Evolutionary conservation across 2,113 vertebrate species (phyloP), one percentile per base, ranked within the genome.

Genomic region (Actenoides hombroni): DNA sequence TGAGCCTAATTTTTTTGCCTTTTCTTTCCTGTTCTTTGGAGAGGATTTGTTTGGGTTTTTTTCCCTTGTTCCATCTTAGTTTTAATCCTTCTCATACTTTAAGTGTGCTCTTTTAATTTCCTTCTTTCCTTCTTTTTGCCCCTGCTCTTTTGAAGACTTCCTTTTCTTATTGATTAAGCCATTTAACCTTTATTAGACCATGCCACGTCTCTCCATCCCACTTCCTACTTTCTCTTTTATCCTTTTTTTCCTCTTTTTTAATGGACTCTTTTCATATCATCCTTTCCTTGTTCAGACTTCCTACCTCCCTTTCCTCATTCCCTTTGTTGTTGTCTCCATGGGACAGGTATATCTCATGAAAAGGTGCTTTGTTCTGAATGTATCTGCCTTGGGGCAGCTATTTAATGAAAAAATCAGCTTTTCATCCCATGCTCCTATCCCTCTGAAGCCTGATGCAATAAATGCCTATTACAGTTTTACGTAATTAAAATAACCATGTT

Each of bases 401-500:
- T 95, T 93, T 97, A 96, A 95, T 96, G 90, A 94, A 95, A 90
- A 92, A 91, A 89, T 93, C 88, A 69, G 78, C 83, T 97, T 96
- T 96, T 89, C 56, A 89, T 92, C 81, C 81, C 70, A 73, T 96
- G 88, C 46, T 92, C 1, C 87, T 83, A 71, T 90, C 63, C 73
- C 88, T 97, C 88, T 92, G 92, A 97, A 94, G 87, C 94, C 74
- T 60, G 51, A 54, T 0, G 23, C 94, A 94, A 93, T 94, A 90
- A 95, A 95, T 95, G 92, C 81, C 93, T 89, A 92, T 97, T 97
- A 86, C 56, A 71, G 76, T 95, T 95, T 87, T 94, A 92, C 95
- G 90, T 92, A 96, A 97, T 97, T 97, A 92, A 94, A 96, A 83
- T 88, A 97, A 74, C 56, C 33, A 33, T 84, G 94, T 89, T 14